Evolutionary conservation across 2,888 invertebrate species (phyloP).

Genomic region (Galerucella calmariensis): DNA sequence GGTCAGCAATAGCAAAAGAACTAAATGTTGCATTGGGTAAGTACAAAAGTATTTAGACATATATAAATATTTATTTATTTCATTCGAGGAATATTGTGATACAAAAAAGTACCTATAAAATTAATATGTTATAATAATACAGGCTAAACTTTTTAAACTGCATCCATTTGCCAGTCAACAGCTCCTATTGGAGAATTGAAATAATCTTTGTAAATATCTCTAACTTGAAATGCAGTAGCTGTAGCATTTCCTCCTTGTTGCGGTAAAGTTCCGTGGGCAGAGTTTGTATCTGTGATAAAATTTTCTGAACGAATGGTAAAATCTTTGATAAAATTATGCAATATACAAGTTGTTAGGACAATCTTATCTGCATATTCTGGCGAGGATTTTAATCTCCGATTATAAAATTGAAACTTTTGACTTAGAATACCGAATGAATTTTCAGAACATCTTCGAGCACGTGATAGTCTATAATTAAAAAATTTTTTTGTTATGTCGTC

Average conservation of each 20-base stretch:
- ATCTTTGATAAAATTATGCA: conserved; percentile 17
- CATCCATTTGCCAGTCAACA: no score
- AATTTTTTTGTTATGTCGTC: conserved; percentile 11
- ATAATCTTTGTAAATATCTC: no score
- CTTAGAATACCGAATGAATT: conserved; percentile 5
- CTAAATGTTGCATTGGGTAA: background rate
- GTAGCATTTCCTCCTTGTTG: no score
- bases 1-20: background rate
- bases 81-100: background rate
- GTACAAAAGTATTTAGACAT: conserved; percentile 1
- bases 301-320: background rate
- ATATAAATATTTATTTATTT: conserved; percentile 2
- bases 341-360: conserved; percentile 17
- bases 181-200: no score
- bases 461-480: conserved; percentile 10
- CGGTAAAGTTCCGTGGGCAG: no score
- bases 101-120: conserved; percentile 1
- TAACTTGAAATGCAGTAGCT: no score
- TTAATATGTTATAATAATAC: background rate
- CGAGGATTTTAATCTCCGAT: conserved; percentile 10
- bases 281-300: no score
- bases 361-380: conserved; percentile 22
- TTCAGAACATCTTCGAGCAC: conserved; percentile 17
- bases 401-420: conserved; percentile 20
- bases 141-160: background rate